phyloP scores from a whole-genome alignment of 2,797 vertebrate species.

The Delichon dasypus region DNA sequence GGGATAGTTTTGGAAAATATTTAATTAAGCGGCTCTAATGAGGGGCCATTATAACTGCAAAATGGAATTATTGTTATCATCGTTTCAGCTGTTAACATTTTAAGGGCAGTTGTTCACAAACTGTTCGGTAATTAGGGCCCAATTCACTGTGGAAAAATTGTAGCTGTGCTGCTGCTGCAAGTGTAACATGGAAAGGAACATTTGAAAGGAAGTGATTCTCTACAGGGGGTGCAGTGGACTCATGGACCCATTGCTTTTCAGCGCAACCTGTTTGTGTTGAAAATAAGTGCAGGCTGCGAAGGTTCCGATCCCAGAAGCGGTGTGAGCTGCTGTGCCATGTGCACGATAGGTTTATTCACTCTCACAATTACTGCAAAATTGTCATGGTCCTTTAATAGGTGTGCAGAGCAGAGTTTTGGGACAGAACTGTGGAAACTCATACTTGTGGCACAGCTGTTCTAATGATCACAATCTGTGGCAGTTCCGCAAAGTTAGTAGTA shows the following conservation, averaged over 20 bases:
- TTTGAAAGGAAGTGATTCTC: not conserved
- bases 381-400: not conserved
- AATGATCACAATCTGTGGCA: not conserved
- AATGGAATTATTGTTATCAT: slow-evolving; percentile 62
- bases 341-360: not conserved
- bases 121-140: slow-evolving; percentile 70
- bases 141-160: slow-evolving; percentile 56
- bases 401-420: not conserved
- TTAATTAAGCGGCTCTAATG: slow-evolving; percentile 74
- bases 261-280: too few relatives aligned
- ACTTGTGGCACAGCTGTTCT: not conserved
- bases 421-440: not conserved
- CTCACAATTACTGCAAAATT: not conserved
- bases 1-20: slow-evolving; percentile 69
- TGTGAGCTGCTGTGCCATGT: not conserved
- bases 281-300: not conserved
- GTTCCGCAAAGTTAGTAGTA: not conserved
- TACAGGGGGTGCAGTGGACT: not conserved
- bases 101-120: slow-evolving; percentile 71
- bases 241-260: fast-evolving
- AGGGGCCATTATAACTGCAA: slow-evolving; percentile 65
- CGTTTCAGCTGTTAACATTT: slow-evolving; percentile 70
- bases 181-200: not conserved
- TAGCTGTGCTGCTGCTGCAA: slow-evolving; percentile 13
- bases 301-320: not conserved